Base-by-base conservation (phyloP, 2,113 vertebrate genomes). In the Herpailurus yagouaroundi region DNA sequence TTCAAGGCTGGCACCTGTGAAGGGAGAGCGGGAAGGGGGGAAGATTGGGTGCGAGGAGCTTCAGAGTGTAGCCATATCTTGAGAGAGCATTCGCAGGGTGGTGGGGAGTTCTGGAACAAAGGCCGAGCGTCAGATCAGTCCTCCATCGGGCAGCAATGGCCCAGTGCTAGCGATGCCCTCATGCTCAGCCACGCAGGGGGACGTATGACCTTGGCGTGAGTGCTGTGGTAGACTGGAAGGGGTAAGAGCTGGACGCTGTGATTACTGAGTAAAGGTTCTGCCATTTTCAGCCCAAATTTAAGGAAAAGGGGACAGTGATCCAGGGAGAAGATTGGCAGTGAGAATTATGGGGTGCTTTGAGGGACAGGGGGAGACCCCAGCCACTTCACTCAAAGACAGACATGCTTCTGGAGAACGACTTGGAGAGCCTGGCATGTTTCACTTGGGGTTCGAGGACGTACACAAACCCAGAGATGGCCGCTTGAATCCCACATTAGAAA, bases 51-150 rank as follows among this genome's bases (percentile, higher is more conserved):
- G 73, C 52, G 29, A 23, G 15, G 16, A 60, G 12, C 19, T 52
- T 36, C 33, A 48, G 79, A 25, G 25, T 11, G 13, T 23, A 31
- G 69, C 6, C 5, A 5, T 27, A 19, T 63, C n/a, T 8, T 45
- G 63, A 83, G 57, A 29, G 23, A 55, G 29, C 4, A 12, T 31
- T 11, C 21, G 31, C 52, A 69, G 50, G 57, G 25, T 11, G 16
- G 4, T 3, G n/a, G 33, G 19, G 29, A 48, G 25, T 38, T 80
- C 23, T 5, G 1, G 57, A 71, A 71, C 71, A 29, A 64, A 80
- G 11, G 2, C 41, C 0, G n/a, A 9, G 13, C 12, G 0, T 2
- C 19, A 5, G 31, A 63, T 11, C 68, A 2, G 15, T 41, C 48
- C 31, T n/a, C 27, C 0, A 3, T 33, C 6, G 31, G 55, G 41